Conservation (phyloP, 2,888 invertebrate genomes). For the Cheilosia vulpina region DNA sequence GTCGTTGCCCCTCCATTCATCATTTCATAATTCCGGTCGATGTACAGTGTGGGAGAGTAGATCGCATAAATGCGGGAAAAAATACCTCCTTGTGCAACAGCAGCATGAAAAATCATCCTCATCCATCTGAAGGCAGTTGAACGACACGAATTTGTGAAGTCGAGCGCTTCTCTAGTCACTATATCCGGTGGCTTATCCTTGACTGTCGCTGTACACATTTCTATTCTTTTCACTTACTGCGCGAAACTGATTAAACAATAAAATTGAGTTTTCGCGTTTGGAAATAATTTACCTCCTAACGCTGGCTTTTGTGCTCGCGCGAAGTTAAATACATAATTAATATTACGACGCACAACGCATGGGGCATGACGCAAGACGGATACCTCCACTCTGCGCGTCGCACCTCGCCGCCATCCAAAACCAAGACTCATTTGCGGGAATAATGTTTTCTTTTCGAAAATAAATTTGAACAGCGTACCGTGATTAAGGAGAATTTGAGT, state of each 20-base stretch:
- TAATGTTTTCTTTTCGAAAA: conserved; percentile 6
- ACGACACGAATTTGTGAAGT: conserved; percentile 12
- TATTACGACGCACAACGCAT: conserved; percentile 30
- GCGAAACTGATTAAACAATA: conserved; percentile 65
- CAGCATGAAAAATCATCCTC: conserved; percentile 33
- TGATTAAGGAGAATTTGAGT: conserved; percentile 6
- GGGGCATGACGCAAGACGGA: conserved; percentile 30
- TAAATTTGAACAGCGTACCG: not conserved
- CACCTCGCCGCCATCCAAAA: not conserved
- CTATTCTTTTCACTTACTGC: conserved; percentile 1
- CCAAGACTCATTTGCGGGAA: conserved; percentile 16
- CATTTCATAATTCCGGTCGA: conserved; percentile 6
- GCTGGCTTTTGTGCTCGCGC: not conserved
- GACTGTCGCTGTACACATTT: conserved; percentile 11
- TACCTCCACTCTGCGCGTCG: not conserved
- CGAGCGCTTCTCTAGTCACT: conserved; percentile 8
- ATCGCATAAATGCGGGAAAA: not conserved
- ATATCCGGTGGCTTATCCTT: conserved; percentile 3
- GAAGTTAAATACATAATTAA: conserved; percentile 53
- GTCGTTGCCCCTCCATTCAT: conserved; percentile 18
- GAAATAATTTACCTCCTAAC: conserved; percentile 50
- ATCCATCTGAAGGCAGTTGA: conserved; percentile 15
- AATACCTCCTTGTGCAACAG: not conserved
- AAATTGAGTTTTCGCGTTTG: conserved; percentile 58
- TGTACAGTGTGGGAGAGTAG: not conserved